phyloP scores from a whole-genome alignment of 1,140 invertebrate genomes.

The Micrasema minimum region DNA sequence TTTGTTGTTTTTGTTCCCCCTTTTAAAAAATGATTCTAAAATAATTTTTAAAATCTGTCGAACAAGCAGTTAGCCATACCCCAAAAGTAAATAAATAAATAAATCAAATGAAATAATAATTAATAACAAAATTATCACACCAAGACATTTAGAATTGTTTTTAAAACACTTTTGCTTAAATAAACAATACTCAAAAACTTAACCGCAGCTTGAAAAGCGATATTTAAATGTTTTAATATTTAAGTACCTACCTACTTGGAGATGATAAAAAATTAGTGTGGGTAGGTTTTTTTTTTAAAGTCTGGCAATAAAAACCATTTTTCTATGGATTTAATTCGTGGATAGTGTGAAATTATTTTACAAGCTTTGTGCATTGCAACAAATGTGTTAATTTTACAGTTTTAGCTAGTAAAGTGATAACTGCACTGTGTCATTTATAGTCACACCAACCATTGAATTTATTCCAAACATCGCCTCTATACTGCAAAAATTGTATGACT shows the following conservation, averaged over 20 bases:
- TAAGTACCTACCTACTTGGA: not conserved
- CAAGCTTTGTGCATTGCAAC: constrained; percentile 19
- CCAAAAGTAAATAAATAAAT: constrained; percentile 44
- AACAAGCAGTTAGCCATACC: constrained; percentile 51
- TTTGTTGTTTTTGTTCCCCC: not conserved
- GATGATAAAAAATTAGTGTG: constrained; percentile 1
- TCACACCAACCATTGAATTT: constrained; percentile 28
- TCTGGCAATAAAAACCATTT: not conserved
- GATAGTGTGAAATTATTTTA: constrained; percentile 19
- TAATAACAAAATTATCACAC: constrained; percentile 48
- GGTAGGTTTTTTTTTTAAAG: too few species aligned
- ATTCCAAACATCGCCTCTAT: constrained; percentile 5
- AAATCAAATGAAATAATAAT: constrained; percentile 16
- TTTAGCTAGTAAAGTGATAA: constrained; percentile 24
- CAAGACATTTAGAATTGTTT: constrained; percentile 50
- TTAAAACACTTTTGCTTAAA: constrained; percentile 33
- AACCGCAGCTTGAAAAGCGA: not conserved
- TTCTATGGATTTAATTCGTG: constrained; percentile 22
- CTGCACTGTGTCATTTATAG: constrained; percentile 3
- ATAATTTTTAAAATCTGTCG: constrained; percentile 12
- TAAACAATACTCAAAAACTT: constrained; percentile 8
- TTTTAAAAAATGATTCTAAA: constrained; percentile 32
- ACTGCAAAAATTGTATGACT: not conserved
- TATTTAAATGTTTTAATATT: not conserved
- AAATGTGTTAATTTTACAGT: constrained; percentile 21